Percentiles rank a stretch among this genome's conserved stretches.
Conservation (phyloP, 2,797 vertebrate species). For the Apodemus agrarius region DNA sequence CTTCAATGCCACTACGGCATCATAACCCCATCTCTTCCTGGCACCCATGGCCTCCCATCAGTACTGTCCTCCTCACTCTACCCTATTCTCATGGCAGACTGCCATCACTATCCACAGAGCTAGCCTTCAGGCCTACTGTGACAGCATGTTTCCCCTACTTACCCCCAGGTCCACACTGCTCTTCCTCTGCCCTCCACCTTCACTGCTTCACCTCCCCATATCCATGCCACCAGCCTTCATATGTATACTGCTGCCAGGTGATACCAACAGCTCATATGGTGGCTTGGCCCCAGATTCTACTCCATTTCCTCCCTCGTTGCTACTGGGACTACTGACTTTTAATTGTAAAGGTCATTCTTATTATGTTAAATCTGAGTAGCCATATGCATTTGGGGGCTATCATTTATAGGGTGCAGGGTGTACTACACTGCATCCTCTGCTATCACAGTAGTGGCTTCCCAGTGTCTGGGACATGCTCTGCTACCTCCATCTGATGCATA, state of each 20-base stretch:
- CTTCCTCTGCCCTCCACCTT: background rate
- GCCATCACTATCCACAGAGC: background rate
- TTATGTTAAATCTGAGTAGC: background rate
- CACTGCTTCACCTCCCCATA: accelerated
- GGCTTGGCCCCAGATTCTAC: accelerated
- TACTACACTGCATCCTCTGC: accelerated
- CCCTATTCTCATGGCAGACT: background rate
- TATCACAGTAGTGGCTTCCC: background rate
- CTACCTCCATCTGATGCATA: background rate
- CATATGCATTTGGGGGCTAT: background rate
- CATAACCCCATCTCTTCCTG: background rate
- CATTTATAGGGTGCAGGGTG: accelerated
- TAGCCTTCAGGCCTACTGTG: too few relatives aligned
- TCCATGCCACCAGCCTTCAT: background rate
- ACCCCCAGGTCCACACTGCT: background rate
- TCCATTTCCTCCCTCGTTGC: background rate
- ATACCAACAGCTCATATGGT: accelerated
- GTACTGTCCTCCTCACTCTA: background rate
- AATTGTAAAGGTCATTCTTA: background rate
- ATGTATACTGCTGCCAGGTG: background rate
- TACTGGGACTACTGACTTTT: background rate
- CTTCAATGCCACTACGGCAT: background rate
- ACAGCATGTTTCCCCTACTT: background rate
- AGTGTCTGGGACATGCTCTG: accelerated
- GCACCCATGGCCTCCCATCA: background rate